phyloP scores from a whole-genome alignment of 2,797 vertebrate genomes.

The Cossypha heuglini region DNA sequence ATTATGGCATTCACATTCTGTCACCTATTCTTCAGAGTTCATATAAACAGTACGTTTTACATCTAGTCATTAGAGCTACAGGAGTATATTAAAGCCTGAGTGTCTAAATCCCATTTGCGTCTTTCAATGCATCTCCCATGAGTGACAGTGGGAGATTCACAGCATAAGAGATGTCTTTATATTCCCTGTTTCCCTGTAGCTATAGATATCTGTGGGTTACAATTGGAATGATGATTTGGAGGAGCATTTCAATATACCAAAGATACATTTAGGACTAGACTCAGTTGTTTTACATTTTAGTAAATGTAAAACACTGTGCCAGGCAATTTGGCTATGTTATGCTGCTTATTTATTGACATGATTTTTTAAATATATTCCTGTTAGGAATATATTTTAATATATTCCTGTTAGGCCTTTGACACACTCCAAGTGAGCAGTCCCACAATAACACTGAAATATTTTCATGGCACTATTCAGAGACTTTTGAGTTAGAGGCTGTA shows the following conservation, averaged over 20 bases:
- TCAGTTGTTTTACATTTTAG: neutral
- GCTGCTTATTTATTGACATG: neutral
- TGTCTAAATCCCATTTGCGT: constrained; percentile 4
- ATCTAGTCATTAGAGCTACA: neutral
- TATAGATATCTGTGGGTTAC: neutral
- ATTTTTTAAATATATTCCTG: neutral
- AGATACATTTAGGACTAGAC: neutral
- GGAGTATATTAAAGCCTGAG: neutral
- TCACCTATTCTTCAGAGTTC: constrained; percentile 16
- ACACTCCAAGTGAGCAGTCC: neutral
- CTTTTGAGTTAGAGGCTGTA: neutral
- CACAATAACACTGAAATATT: neutral
- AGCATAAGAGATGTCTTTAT: neutral
- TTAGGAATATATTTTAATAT: neutral
- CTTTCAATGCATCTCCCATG: neutral
- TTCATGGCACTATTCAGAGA: neutral
- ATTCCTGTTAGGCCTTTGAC: neutral
- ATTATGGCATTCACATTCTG: neutral
- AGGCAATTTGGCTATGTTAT: neutral
- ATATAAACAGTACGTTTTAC: neutral
- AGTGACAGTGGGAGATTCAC: neutral
- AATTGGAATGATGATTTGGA: neutral
- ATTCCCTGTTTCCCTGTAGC: neutral
- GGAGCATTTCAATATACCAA: neutral
- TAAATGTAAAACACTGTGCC: neutral